Conservation (phyloP, 2,888 invertebrate genomes). For the Agriopis leucophaearia region DNA sequence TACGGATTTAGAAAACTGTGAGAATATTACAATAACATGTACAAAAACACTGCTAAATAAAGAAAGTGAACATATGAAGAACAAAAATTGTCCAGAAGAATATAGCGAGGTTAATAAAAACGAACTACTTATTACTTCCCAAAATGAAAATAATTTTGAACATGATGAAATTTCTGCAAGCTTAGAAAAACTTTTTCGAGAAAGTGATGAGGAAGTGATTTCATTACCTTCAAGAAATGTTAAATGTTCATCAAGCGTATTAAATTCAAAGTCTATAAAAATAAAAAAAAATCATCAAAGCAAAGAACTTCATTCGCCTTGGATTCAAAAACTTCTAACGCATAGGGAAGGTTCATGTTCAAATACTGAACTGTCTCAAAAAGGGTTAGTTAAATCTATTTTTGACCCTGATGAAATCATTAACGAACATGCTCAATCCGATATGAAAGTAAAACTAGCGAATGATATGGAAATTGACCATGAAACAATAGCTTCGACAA, state of each 20-base stretch:
- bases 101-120: not conserved
- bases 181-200: conserved; percentile 32
- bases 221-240: not conserved
- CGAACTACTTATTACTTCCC: not conserved
- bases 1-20: not conserved
- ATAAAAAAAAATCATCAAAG: conserved; percentile 7
- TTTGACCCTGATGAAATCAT: conserved; percentile 6
- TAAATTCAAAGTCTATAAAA: not conserved
- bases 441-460: not conserved
- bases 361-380: not conserved
- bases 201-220: conserved; percentile 22
- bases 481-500: not conserved
- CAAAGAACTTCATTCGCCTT: conserved; percentile 71
- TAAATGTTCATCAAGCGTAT: not conserved
- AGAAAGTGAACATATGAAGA: conserved; percentile 10
- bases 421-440: not conserved
- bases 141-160: conserved; percentile 33
- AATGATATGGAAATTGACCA: not conserved
- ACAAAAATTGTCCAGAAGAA: conserved; percentile 8
- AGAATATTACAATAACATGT: not conserved
- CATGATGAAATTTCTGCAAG: conserved; percentile 32
- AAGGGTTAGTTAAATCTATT: conserved; percentile 1
- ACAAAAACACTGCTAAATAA: not conserved
- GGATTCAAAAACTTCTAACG: conserved; percentile 70
- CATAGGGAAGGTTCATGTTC: conserved; percentile 56